Conservation (phyloP, 2,797 vertebrate genomes). For the Leuciscus waleckii region DNA sequence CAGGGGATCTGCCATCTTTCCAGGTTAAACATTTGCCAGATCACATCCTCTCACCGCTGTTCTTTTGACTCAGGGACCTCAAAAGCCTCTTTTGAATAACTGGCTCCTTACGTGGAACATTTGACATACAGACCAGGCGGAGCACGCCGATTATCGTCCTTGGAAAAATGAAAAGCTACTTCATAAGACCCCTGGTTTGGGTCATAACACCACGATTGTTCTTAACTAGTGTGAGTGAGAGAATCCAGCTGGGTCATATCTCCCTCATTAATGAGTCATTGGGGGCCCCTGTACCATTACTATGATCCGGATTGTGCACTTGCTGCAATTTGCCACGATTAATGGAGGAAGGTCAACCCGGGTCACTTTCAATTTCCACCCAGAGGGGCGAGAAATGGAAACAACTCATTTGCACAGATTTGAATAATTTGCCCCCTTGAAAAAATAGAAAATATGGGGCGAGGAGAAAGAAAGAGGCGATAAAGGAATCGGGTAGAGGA, state of each 20-base stretch:
- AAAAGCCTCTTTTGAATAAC: conserved; percentile 61
- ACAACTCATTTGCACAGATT: conserved; percentile 99
- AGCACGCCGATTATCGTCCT: conserved; percentile 73
- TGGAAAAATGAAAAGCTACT: conserved; percentile 81
- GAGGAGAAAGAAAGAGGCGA: conserved; percentile 60
- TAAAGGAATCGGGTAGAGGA: conserved; percentile 51
- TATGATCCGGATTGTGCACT: conserved; percentile 88
- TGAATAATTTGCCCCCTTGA: conserved; percentile 93
- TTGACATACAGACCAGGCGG: conserved; percentile 66
- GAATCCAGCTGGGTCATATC: conserved; percentile 86
- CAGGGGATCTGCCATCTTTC: conserved; percentile 47
- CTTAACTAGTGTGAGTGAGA: conserved; percentile 88
- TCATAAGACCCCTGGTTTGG: conserved; percentile 84
- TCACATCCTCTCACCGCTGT: conserved; percentile 61
- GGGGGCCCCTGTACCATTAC: conserved; percentile 82
- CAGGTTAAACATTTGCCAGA: conserved; percentile 61
- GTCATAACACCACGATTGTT: conserved; percentile 87
- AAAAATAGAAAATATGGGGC: conserved; percentile 58
- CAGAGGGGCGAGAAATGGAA: conserved; percentile 93
- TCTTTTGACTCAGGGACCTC: conserved; percentile 62
- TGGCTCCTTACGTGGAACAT: conserved; percentile 62
- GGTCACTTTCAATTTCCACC: conserved; percentile 99
- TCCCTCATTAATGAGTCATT: conserved; percentile 90
- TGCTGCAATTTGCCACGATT: conserved; percentile 96
- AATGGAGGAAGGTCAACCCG: conserved; percentile 93